A percentile compares a stretch with the other conserved stretches of the same genome.
These are phyloP conservation scores for Anastatus disparis DNA, from an alignment of 1,140 invertebrate species.

Conservation along the genomic window DNA sequence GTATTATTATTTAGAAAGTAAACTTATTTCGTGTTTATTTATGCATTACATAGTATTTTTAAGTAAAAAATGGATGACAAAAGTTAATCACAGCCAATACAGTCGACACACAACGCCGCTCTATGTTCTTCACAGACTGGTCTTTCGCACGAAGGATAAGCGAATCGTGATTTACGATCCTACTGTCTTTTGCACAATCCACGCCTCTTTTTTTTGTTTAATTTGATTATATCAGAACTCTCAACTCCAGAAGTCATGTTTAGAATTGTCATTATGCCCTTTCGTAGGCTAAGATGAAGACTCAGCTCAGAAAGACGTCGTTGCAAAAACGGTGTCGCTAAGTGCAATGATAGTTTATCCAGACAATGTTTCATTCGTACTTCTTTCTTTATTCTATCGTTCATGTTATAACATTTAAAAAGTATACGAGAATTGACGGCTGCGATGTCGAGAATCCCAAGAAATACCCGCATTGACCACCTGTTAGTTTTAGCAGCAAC, in stretches of 20 bases:
- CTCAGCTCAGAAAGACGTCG: not conserved
- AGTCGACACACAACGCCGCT: slow-evolving; percentile 19
- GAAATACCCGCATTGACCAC: slow-evolving; percentile 45
- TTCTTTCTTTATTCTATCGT: not conserved
- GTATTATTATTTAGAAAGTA: not conserved
- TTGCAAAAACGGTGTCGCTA: not conserved
- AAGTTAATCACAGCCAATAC: not conserved
- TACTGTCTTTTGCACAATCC: slow-evolving; percentile 15
- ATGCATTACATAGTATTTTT: not conserved
- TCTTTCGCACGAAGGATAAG: slow-evolving; percentile 15
- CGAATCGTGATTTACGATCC: not conserved
- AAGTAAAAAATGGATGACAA: not conserved
- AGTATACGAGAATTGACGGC: slow-evolving; percentile 28
- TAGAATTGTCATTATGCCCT: not conserved
- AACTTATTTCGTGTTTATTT: not conserved
- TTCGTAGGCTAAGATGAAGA: not conserved
- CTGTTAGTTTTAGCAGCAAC: slow-evolving; percentile 29
- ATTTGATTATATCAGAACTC: not conserved
- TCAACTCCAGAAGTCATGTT: not conserved
- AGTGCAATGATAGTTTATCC: not conserved
- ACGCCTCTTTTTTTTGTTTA: slow-evolving; percentile 13
- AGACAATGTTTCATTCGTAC: not conserved
- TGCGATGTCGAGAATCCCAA: slow-evolving; percentile 38
- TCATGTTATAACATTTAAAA: not conserved
- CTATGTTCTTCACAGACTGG: slow-evolving; percentile 36